Evolutionary conservation across 2,797 vertebrate genomes (phyloP).

Genomic region (Epinephelus awoara): DNA sequence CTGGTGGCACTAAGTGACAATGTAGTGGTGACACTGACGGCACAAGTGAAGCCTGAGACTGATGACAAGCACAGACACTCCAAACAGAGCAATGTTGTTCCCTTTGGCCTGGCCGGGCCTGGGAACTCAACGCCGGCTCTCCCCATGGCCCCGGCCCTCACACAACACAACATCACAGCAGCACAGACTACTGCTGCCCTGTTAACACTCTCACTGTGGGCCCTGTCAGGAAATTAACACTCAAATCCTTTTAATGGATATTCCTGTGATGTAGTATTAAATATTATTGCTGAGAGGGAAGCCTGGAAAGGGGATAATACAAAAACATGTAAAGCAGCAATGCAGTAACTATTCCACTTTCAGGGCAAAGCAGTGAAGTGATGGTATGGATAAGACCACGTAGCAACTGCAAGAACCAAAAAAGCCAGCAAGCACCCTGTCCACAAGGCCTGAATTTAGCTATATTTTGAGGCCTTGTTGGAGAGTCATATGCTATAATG

Average conservation of each 20-base stretch:
- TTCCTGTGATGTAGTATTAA: conserved; percentile 45
- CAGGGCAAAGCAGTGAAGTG: not conserved
- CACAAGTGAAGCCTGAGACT: conserved; percentile 77
- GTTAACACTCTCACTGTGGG: conserved; percentile 53
- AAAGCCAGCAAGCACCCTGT: not conserved
- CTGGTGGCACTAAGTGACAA: conserved; percentile 76
- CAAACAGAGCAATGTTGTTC: conserved; percentile 81
- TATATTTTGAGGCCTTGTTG: conserved; percentile 8
- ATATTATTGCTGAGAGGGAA: conserved; percentile 29
- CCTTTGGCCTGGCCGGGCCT: conserved; percentile 64
- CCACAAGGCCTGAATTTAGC: not conserved
- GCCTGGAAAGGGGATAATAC: conserved; percentile 24
- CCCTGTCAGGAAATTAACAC: conserved; percentile 54
- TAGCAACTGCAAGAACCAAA: not conserved
- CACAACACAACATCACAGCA: conserved; percentile 50
- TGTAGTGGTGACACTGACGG: conserved; percentile 79
- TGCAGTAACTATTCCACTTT: conserved; percentile 13
- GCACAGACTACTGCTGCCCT: conserved; percentile 41
- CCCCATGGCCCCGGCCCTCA: conserved; percentile 65
- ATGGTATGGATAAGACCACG: conserved; percentile 8
- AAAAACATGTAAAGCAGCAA: conserved; percentile 23
- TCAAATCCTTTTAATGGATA: conserved; percentile 42
- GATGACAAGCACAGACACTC: conserved; percentile 76
- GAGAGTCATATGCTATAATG: conserved; percentile 9
- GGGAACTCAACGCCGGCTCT: conserved; percentile 72